Evolutionary conservation across 2,797 vertebrate genomes (phyloP), one percentile per base, ranked within the genome.

Genomic region (Chrosomus eos): DNA sequence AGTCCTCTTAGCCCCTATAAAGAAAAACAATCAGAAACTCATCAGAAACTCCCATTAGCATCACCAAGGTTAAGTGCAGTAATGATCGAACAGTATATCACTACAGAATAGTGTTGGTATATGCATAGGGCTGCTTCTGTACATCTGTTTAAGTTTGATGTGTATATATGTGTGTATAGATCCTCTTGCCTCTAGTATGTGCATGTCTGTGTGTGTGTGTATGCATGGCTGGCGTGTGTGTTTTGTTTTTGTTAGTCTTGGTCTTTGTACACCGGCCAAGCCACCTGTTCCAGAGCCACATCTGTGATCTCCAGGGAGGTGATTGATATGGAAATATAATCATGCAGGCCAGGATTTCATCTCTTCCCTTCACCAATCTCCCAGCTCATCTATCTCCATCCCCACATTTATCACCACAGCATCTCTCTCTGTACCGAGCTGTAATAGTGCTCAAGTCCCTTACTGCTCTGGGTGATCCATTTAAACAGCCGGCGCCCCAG

Each of bases 291-390:
- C 93, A 92, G 88, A 91, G 91, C 91, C 93, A 94, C 95, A 96
- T 95, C 95, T 95, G 95, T 95, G 94, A 94, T 95, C 95, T 95
- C 94, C 92, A 85, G 94, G 93, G 94, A 95, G 89, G 93, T 93
- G 94, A 95, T 95, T 96, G 95, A 96, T 95, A 95, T 96, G 95
- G 94, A 96, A 95, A 96, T 95, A 95, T 93, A 95, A 94, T 94
- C 94, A 94, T 93, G 94, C 93, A 90, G 92, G 91, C 93, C 94
- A 91, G 91, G 92, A 93, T 87, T 86, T 94, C 86, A 87, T 85
- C 85, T 70, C 78, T 83, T 51, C 68, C 87, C 79, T 79, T 80
- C 55, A 68, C 64, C 86, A 78, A 83, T 89, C 87, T 86, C 84
- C 48, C 51, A 60, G 70, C 60, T 84, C 89, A 91, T 93, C 91